Base-by-base conservation (phyloP, 2,888 invertebrate genomes). In the Timandra comae region DNA sequence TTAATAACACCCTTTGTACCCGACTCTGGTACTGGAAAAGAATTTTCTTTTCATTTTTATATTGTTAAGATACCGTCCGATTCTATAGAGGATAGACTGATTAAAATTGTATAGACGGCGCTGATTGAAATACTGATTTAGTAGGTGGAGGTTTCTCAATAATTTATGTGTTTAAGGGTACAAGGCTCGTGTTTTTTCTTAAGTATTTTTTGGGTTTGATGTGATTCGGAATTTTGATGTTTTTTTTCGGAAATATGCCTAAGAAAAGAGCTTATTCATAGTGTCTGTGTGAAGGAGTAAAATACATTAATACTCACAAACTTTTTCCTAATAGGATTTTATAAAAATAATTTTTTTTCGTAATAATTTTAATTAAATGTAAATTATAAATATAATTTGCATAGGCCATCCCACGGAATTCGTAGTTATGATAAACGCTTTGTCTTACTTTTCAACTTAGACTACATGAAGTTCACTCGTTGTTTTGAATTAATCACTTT, bases 1-100 rank as follows among this genome's bases (percentile, higher is more conserved):
- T 67, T 71, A 62, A 71, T 72, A 66, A 62, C 62, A 61, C 49
- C 55, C 56, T 60, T 62, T 64, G 58, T 56, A 42, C 44, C 37
- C 29, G 34, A 32, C 29, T 26, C 38, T 20, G 43, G 37, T 42
- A 36, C 38, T 44, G 44, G 35, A 38, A 36, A 40, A 38, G 48
- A 54, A 44, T 49, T 54, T 48, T 41, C 40, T 41, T 49, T 49
- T 41, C 33, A 38, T 42, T 43, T 31, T 34, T 39, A 30, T 30
- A 28, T 32, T 24, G 25, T 22, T 30, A 3, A 20, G 27, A 25
- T 13, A 13, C 26, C 25, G 27, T 29, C 31, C 13, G n/a, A 23
- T 10, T 22, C 27, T 24, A 37, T 33, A 22, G 22, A 22, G 22
- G 9, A n/a, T 3, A 3, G 8, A 22, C 22, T 22, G n/a, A n/a